phyloP scores from a whole-genome alignment of 2,797 vertebrate genomes.

The Pempheris klunzingeri region DNA sequence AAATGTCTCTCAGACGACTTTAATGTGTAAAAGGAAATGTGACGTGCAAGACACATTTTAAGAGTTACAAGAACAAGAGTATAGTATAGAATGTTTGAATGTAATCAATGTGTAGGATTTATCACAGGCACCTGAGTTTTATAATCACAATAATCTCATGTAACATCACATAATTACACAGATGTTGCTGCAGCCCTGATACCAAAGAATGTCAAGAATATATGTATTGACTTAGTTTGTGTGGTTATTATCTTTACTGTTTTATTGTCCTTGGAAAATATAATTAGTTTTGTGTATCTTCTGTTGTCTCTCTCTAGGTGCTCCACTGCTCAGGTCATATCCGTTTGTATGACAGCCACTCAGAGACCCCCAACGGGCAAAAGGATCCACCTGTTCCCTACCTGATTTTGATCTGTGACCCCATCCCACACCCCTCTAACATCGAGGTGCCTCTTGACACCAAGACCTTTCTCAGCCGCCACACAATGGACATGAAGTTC shows the following conservation, averaged over 20 bases:
- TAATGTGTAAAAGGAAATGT: no score
- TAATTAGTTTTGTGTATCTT: not conserved
- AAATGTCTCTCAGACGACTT: not conserved
- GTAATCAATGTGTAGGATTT: not conserved
- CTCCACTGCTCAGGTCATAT: constrained; percentile 96
- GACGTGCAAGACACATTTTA: no score
- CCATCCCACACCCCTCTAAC: constrained; percentile 97
- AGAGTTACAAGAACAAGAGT: no score
- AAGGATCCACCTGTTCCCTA: constrained; percentile 92
- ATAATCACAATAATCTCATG: not conserved
- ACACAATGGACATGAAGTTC: constrained; percentile 99
- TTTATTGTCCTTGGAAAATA: not conserved
- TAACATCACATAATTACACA: not conserved
- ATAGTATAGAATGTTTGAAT: not conserved
- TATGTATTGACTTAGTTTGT: not conserved
- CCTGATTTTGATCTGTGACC: constrained; percentile 96
- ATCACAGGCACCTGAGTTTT: not conserved
- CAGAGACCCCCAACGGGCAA: constrained; percentile 85
- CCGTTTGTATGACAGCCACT: constrained; percentile 84
- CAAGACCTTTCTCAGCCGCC: constrained; percentile 98
- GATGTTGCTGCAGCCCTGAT: not conserved
- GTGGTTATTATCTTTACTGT: not conserved
- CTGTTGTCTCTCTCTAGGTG: constrained; percentile 83
- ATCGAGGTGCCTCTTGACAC: constrained; percentile 98
- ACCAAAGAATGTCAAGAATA: no score